Conservation (phyloP, 2,888 invertebrate species). For the Apantesis nais region DNA sequence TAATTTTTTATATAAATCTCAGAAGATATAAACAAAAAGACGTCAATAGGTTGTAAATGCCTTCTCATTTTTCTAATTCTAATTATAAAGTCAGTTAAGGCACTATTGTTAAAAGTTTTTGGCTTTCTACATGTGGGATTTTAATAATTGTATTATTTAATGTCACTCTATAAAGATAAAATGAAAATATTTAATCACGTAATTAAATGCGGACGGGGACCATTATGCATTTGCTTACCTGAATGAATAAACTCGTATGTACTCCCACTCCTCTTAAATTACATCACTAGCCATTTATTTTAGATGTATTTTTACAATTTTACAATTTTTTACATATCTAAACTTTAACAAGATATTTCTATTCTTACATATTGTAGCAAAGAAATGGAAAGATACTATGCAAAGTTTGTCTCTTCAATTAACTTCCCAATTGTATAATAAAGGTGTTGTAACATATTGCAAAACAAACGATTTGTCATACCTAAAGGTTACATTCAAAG, state of each 20-base stretch:
- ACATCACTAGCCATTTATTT: neutral
- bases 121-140: neutral
- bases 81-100: neutral
- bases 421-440: conserved; percentile 6
- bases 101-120: neutral
- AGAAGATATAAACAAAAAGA: too few relatives aligned
- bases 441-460: conserved; percentile 12
- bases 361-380: neutral
- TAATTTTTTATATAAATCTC: too few relatives aligned
- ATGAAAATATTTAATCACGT: neutral
- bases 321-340: neutral
- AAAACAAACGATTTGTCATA: conserved; percentile 16
- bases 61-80: neutral
- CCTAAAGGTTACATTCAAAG: conserved; percentile 18
- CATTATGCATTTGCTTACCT: neutral
- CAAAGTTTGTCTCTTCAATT: conserved; percentile 3
- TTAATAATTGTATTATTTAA: neutral
- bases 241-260: neutral
- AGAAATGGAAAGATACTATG: neutral
- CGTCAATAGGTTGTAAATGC: too few relatives aligned
- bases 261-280: neutral
- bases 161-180: neutral
- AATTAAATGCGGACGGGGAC: neutral
- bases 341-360: neutral
- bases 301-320: too few relatives aligned